Conservation (phyloP, 2,888 invertebrate genomes). For the Keiferia lycopersicella region DNA sequence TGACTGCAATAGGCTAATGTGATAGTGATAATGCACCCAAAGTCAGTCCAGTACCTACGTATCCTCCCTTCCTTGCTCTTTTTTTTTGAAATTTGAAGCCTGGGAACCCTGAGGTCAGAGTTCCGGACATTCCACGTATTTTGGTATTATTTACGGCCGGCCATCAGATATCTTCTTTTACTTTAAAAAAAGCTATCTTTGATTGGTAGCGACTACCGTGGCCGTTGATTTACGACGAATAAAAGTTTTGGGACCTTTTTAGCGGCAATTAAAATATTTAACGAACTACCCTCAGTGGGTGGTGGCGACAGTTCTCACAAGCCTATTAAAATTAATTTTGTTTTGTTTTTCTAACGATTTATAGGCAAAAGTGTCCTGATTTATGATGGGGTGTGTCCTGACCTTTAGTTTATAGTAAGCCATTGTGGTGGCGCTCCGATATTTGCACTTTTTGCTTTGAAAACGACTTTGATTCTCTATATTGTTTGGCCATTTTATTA, state of each 20-base stretch:
- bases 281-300: conserved; percentile 75
- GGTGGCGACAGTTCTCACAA: conserved; percentile 80
- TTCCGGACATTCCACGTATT: conserved; percentile 25
- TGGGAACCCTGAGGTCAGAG: neutral
- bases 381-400: neutral
- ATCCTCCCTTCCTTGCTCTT: too few species aligned
- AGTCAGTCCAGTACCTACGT: too few species aligned
- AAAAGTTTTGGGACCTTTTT: conserved; percentile 70
- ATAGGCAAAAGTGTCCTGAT: conserved; percentile 45
- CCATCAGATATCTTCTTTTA: conserved; percentile 38
- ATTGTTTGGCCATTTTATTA: too few species aligned
- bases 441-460: conserved; percentile 24
- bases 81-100: neutral
- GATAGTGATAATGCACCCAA: too few species aligned
- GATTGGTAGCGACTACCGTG: conserved; percentile 61
- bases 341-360: conserved; percentile 66
- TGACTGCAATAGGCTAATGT: too few species aligned
- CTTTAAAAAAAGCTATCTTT: conserved; percentile 38
- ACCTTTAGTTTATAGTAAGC: conserved; percentile 38
- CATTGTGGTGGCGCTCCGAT: conserved; percentile 39
- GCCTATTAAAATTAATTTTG: conserved; percentile 79
- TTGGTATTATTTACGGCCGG: conserved; percentile 36
- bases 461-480: neutral
- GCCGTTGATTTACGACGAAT: conserved; percentile 77
- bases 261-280: conserved; percentile 79